Evolutionary conservation across 2,888 invertebrate species (phyloP), one percentile per base, ranked within the genome.

Genomic region (Aproaerema taeniolella): DNA sequence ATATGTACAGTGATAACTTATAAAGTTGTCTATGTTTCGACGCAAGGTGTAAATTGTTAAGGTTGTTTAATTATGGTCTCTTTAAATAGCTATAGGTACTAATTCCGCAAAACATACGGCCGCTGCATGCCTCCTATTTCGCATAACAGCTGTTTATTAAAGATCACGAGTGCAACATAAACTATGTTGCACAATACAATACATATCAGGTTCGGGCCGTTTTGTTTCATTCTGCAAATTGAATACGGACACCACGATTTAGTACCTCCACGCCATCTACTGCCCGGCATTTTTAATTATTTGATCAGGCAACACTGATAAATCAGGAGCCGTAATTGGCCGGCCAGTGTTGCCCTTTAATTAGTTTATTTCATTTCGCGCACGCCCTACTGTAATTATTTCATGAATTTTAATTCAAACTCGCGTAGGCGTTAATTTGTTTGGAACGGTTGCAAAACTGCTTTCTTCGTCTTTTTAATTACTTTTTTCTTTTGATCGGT

Each of bases 281-380:
- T 61, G 62, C 52, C 54, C 45, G 57, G 65, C 52, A 71, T 79
- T 79, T 83, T 86, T 79, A 82, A 82, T 85, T 83, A 82, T 82
- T 85, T 85, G 81, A 83, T 83, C 81, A 72, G 69, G 60, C 64
- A 63, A 53, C 63, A 62, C 73, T 73, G 85, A 85, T 86, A 83
- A 79, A 81, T 82, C 72, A 70, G 58, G 59, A 44, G 50, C 48
- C 51, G 65, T 74, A 79, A 80, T 80, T 80, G 78, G 72, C 52
- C 50, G 61, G 53, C 61, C 66, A 52, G 62, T 64, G 69, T 56
- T 62, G 59, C 63, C 61, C 52, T 66, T 63, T 70, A 75, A 80
- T 80, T 73, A 70, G 62, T 80, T 77, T 75, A 73, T 74, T 73
- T 72, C 60, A 65, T 65, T 73, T 67, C 42, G 62, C 55, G 52